Evolutionary conservation across 2,797 vertebrate genomes (phyloP).

Genomic region (Steatocranus sp.): DNA sequence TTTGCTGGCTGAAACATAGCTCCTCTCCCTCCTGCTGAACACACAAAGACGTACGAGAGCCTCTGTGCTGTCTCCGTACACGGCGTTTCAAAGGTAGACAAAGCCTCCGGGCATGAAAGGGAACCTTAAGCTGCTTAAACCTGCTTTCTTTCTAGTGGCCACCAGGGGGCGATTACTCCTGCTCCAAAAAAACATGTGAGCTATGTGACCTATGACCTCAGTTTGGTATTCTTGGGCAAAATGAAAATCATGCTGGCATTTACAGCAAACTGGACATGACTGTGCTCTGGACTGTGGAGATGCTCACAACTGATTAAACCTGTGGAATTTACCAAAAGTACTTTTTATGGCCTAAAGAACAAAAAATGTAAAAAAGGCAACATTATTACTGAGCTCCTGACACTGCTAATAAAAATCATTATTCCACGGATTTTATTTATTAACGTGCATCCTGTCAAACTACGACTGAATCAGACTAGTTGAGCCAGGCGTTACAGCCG

Average conservation of each 20-base stretch:
- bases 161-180: neutral
- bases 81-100: fast-evolving
- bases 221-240: neutral
- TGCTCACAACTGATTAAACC: neutral
- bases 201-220: neutral
- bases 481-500: fast-evolving
- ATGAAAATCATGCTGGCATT: neutral
- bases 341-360: neutral
- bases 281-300: neutral
- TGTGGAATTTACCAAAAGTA: fast-evolving
- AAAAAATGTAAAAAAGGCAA: fast-evolving
- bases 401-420: neutral
- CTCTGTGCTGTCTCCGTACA: fast-evolving
- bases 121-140: neutral
- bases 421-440: neutral
- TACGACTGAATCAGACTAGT: neutral
- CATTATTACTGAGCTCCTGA: neutral
- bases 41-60: fast-evolving
- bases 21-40: too few relatives aligned
- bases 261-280: neutral
- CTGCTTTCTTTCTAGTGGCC: neutral
- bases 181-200: neutral
- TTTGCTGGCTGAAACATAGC: neutral
- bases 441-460: neutral
- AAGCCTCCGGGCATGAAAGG: neutral